Evolutionary conservation across 2,888 invertebrate species (phyloP), one percentile per base, ranked within the genome.

Genomic region (Oegoconia quadripuncta): DNA sequence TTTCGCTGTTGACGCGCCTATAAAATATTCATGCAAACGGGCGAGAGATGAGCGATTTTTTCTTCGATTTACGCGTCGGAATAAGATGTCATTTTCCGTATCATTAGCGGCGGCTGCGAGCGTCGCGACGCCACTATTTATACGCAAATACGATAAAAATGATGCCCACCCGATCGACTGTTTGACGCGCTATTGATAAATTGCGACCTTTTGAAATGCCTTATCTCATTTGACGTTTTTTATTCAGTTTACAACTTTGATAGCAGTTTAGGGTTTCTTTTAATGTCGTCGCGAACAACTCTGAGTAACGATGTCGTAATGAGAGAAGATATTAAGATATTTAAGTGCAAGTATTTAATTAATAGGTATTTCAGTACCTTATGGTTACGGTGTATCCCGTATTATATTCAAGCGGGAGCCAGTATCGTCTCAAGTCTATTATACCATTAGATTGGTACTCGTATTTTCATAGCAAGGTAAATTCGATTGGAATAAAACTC

Each of bases 21-120:
- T 86, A 87, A 87, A 87, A 87, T 87, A 87, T 87, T 87, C 84
- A 86, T 86, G 79, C 75, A 77, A 74, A 75, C 79, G 77, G 74
- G 76, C 72, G 81, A 71, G 76, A 79, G 84, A 84, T 80, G 87
- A 82, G 82, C 81, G 83, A 80, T 82, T 86, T 86, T 87, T 87
- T 87, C 84, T 84, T 84, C 84, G 86, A 84, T 84, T 84, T 82
- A 74, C 78, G 79, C 81, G 71, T 79, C 82, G 81, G 80, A 88
- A 88, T 88, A 88, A 87, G 88, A 87, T 83, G 87, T 87, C 87
- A 88, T 88, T 88, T 88, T 88, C 88, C 88, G 86, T 83, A 75
- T 88, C 88, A 88, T 88, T 88, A 88, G 86, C 88, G 78, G 65
- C 79, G 79, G 74, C 70, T 73, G 69, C 76, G 74, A 74, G 74